Percentiles rank a stretch among this genome's conserved stretches.
Conservation (phyloP, 2,888 invertebrate species). For the Macrosiphum euphorbiae region DNA sequence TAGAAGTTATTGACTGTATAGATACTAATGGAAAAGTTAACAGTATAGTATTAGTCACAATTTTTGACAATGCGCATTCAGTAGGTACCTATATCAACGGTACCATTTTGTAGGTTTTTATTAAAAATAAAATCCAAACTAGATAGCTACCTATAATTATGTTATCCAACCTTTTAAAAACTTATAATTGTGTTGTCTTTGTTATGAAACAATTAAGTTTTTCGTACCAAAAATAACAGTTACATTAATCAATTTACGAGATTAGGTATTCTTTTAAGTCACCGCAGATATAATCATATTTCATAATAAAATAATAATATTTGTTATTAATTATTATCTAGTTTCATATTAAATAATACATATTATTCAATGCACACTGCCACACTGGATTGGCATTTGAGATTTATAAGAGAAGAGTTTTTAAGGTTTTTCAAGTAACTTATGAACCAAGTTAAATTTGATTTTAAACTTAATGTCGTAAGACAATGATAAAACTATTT, state of each 20-base stretch:
- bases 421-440: background rate
- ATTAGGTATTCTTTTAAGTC: background rate
- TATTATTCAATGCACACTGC: background rate
- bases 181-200: background rate
- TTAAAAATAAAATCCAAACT: background rate
- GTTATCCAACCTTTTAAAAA: background rate
- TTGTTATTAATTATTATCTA: background rate
- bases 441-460: background rate
- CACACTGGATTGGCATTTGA: background rate
- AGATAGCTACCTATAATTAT: background rate
- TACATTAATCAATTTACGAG: background rate
- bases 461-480: background rate
- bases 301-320: background rate
- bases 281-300: background rate
- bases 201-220: background rate
- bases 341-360: background rate
- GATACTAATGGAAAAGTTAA: background rate
- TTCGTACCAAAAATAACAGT: background rate
- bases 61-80: too few species aligned
- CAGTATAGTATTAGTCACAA: background rate
- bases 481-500: background rate
- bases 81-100: background rate
- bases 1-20: background rate
- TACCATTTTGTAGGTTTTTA: background rate
- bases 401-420: background rate